A percentile compares a stretch with the other conserved stretches of the same genome.
Conservation (phyloP, 2,888 invertebrate species). For the Lypha dubia region DNA sequence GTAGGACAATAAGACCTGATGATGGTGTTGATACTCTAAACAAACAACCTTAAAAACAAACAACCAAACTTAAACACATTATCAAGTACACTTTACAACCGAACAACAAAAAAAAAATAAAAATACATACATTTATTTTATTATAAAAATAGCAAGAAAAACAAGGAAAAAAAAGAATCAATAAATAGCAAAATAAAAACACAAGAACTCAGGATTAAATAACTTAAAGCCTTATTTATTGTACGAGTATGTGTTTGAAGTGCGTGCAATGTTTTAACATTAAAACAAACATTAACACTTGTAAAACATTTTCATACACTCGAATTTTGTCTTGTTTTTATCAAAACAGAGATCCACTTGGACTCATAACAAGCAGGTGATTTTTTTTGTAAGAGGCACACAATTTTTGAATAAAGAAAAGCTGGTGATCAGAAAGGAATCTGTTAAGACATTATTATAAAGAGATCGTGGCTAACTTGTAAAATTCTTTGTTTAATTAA, state of each 20-base stretch:
- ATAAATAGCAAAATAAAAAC: constrained; percentile 3
- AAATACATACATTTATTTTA: constrained; percentile 8
- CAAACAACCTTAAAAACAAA: not conserved
- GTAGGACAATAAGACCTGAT: no score
- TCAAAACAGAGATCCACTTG: not conserved
- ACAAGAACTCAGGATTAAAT: constrained; percentile 32
- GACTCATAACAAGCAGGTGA: not conserved
- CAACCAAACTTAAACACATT: not conserved
- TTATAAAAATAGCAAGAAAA: not conserved
- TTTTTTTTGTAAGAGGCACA: not conserved
- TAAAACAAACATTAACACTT: constrained; percentile 26
- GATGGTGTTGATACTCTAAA: not conserved
- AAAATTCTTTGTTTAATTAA: no score
- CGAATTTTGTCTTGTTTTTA: not conserved
- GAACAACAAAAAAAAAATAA: no score
- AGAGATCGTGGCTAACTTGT: no score
- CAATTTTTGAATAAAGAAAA: no score
- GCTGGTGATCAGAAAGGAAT: no score
- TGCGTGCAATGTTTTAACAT: constrained; percentile 42
- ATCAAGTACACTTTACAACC: not conserved
- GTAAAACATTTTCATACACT: not conserved
- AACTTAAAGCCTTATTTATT: constrained; percentile 53
- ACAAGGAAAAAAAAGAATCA: not conserved
- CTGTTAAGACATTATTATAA: no score
- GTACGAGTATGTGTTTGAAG: constrained; percentile 16